Base-by-base conservation (phyloP, 2,888 invertebrate species). In the Netelia inedita region DNA sequence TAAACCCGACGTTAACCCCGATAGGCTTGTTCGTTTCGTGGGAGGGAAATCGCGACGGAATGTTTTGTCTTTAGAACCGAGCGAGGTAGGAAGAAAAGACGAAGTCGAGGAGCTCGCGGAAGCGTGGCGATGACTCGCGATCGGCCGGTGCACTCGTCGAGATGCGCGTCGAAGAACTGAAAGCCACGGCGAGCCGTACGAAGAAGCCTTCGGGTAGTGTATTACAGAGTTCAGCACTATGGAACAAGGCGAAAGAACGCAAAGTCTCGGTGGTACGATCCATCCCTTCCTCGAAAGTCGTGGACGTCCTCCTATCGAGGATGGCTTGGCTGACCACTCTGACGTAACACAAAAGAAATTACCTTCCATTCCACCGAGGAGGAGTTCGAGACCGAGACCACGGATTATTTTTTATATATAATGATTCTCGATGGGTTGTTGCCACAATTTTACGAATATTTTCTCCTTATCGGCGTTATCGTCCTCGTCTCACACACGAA, bases 321-420 rank as follows among this genome's bases (percentile, higher is more conserved):
- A 89, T 90, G 89, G 90, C 85, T 90, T 88, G 89, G 91, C 90
- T 90, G 92, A 91, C 92, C 92, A 91, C 89, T 91, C 90, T 92
- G 92, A 93, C 89, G 93, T 93, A 93, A 93, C 92, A 90, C 91
- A 73, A 92, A 91, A 88, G 89, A 92, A 92, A 91, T 92, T 92
- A 89, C 90, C 88, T 88, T 87, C 76, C 76, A 46, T 75, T 82
- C 74, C 71, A 43, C 69, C 85, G 75, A 79, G 66, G 80, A 85
- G 84, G 85, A 85, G 88, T 89, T 89, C 83, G 87, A 88, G 28
- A 88, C 89, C 89, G 88, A 89, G 85, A 89, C 88, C 87, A 87
- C 88, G 19, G 11, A 61, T 61, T 16, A 46, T 41, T 11, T 11
- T 35, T 8, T 57, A 63, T 41, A 63, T 61, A 59, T 43, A 19